These are phyloP conservation scores for Stichodactyla mertensii DNA, from an alignment of 64 coral and sea anemone genomes.

Conservation along the genomic window DNA sequence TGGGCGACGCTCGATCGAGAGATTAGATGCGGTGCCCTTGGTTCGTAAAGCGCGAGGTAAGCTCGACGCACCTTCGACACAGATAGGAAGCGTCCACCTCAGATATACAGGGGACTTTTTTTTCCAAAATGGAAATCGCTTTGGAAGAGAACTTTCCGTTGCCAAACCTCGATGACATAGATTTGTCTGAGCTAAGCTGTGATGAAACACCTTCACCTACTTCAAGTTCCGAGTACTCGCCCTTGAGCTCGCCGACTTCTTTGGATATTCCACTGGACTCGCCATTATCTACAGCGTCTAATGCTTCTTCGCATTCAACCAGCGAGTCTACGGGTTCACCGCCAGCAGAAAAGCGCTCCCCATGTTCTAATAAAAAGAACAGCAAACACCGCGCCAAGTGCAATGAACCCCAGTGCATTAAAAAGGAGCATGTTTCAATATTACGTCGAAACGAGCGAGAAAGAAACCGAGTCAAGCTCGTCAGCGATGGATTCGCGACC, in stretches of 20 bases:
- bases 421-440: slow-evolving; percentile 78
- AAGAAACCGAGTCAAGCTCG: slow-evolving; percentile 77
- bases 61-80: background rate
- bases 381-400: slow-evolving; percentile 60
- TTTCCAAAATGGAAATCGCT: slow-evolving; percentile 26
- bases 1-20: background rate
- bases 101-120: background rate
- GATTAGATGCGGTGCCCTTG: background rate
- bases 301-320: background rate
- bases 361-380: slow-evolving; percentile 39
- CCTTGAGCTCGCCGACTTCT: slow-evolving; percentile 50
- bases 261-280: slow-evolving; percentile 19
- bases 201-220: slow-evolving; percentile 48
- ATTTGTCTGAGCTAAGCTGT: slow-evolving; percentile 72
- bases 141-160: slow-evolving; percentile 37
- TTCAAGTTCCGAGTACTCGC: slow-evolving; percentile 64
- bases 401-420: slow-evolving; percentile 61
- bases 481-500: slow-evolving; percentile 87
- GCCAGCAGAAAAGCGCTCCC: background rate
- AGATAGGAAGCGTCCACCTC: background rate
- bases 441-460: slow-evolving; percentile 88
- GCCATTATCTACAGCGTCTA: slow-evolving; percentile 25
- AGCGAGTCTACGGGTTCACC: background rate
- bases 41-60: background rate
- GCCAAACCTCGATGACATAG: slow-evolving; percentile 68